Evolutionary conservation across 2,888 invertebrate species (phyloP).

Genomic region (Agrotis clavis): DNA sequence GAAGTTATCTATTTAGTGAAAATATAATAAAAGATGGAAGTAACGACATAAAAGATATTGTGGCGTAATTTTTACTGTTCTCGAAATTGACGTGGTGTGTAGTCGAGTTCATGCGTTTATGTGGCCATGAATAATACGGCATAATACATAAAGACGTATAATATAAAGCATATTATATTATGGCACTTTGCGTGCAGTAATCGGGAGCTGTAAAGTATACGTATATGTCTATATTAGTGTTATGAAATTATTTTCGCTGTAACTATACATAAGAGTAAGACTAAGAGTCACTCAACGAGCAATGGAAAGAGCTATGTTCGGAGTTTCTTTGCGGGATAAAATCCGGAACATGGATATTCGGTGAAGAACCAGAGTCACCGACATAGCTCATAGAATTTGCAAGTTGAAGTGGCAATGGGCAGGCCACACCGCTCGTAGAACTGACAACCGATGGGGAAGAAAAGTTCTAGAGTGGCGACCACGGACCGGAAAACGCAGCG

Average conservation of each 20-base stretch:
- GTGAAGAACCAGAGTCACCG: too few species aligned
- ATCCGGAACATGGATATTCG: too few species aligned
- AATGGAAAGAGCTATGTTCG: too few species aligned
- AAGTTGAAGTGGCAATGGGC: too few species aligned
- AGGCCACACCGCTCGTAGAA: too few species aligned
- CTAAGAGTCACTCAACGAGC: too few species aligned
- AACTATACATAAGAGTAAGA: not conserved
- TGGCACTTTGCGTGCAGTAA: conserved; percentile 51
- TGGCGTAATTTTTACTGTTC: conserved; percentile 62
- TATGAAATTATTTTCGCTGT: conserved; percentile 39
- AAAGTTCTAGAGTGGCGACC: too few species aligned
- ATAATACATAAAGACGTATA: conserved; percentile 67
- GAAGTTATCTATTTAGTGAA: conserved; percentile 54
- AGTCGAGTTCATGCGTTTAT: conserved; percentile 65
- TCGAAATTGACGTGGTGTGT: conserved; percentile 64
- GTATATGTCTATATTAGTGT: conserved; percentile 35
- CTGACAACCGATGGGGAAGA: too few species aligned
- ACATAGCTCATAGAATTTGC: too few species aligned
- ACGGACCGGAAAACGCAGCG: too few species aligned
- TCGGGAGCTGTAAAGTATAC: conserved; percentile 44
- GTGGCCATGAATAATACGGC: conserved; percentile 66
- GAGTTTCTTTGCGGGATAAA: too few species aligned
- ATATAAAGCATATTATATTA: conserved; percentile 62
- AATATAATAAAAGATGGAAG: conserved; percentile 54
- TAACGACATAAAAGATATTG: conserved; percentile 58